These are phyloP conservation scores for Celastrina argiolus DNA, from an alignment of 2,888 invertebrate species.

Conservation along the genomic window DNA sequence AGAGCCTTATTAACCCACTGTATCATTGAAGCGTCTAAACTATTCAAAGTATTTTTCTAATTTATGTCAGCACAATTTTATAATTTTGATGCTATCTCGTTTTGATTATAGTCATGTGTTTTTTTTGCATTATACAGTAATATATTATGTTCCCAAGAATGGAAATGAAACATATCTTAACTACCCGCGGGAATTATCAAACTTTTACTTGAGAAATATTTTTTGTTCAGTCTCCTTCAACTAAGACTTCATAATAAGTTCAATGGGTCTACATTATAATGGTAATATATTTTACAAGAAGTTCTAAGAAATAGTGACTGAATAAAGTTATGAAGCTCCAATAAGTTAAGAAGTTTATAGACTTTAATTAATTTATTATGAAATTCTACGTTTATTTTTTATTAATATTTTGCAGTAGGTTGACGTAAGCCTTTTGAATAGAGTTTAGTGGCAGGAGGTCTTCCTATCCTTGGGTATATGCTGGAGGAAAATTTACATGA, in stretches of 20 bases:
- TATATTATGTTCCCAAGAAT: neutral
- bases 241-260: constrained; percentile 4
- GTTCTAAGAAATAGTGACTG: constrained; percentile 24
- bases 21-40: too few species aligned
- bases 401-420: neutral
- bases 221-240: neutral
- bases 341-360: neutral
- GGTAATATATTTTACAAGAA: constrained; percentile 12
- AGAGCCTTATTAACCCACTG: too few species aligned
- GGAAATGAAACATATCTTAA: neutral
- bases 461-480: too few species aligned
- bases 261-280: constrained; percentile 9
- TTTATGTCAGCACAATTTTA: neutral
- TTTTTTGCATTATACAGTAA: neutral
- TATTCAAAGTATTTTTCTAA: too few species aligned
- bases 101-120: too few species aligned
- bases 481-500: too few species aligned
- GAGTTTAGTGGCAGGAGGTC: neutral
- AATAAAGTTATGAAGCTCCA: constrained; percentile 15
- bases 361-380: too few species aligned
- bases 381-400: neutral
- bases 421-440: neutral
- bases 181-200: neutral
- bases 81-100: neutral
- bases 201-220: neutral